Percentiles rank a stretch among this genome's conserved stretches.
Conservation (phyloP, 2,797 vertebrate species). For the Hipposideros larvatus region DNA sequence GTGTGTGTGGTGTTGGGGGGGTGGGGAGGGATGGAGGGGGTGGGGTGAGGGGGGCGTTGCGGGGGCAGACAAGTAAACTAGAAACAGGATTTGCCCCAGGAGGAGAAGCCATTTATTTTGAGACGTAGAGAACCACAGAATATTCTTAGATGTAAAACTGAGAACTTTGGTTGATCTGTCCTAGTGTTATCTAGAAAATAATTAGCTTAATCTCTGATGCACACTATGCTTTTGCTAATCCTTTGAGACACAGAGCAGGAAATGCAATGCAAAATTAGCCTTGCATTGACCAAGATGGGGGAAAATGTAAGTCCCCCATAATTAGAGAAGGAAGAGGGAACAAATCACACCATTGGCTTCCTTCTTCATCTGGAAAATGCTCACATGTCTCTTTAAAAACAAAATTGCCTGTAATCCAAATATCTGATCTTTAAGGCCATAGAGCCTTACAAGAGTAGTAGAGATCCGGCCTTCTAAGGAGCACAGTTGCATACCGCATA, state of each 20-base stretch:
- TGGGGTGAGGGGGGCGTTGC: too few relatives aligned
- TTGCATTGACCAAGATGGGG: not conserved
- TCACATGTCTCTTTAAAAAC: not conserved
- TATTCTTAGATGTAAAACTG: not conserved
- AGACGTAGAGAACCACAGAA: not conserved
- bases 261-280: not conserved
- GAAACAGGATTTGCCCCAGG: not conserved
- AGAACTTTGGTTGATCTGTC: not conserved
- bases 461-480: not conserved
- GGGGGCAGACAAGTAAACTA: not conserved
- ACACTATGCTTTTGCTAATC: not conserved
- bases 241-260: conserved; percentile 24
- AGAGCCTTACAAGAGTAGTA: not conserved
- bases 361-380: conserved; percentile 47
- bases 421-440: not conserved
- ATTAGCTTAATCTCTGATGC: not conserved
- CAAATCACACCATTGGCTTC: not conserved
- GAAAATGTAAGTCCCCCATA: not conserved
- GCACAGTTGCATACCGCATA: not conserved
- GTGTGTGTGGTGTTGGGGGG: too few relatives aligned
- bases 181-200: not conserved
- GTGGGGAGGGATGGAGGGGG: too few relatives aligned
- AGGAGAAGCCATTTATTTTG: not conserved
- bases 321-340: not conserved
- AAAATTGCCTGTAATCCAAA: not conserved